Conservation (phyloP, 1,140 invertebrate species). For the Drosophila kepulauana region DNA sequence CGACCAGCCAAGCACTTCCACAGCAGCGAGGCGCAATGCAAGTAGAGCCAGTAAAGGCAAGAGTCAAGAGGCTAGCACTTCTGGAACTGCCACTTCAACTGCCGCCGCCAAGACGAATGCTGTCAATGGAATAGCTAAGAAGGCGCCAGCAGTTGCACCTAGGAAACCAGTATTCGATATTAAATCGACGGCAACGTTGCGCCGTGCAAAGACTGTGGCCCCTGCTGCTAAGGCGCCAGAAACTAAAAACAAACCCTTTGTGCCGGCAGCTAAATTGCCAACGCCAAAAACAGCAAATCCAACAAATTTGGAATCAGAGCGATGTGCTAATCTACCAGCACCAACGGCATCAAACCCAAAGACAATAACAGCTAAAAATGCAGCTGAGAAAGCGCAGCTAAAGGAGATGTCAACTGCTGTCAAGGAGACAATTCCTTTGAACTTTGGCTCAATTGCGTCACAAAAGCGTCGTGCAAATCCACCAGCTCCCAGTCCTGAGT, state of each 20-base stretch:
- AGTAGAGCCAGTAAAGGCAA: background rate
- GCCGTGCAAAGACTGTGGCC: no score
- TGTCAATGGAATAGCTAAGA: slow-evolving; percentile 4
- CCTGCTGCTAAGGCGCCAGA: no score
- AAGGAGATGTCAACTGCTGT: background rate
- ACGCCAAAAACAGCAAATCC: no score
- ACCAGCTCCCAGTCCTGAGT: background rate
- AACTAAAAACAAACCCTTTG: no score
- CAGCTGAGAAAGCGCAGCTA: no score
- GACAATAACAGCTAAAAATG: background rate
- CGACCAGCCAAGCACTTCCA: background rate
- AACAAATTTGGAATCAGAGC: background rate
- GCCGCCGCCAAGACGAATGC: background rate
- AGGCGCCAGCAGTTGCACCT: no score
- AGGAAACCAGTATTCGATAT: no score
- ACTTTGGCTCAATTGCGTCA: no score
- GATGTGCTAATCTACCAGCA: no score
- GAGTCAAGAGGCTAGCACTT: no score
- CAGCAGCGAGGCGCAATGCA: background rate
- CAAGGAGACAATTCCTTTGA: background rate
- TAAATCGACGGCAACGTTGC: no score
- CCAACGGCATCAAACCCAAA: background rate
- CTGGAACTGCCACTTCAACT: background rate
- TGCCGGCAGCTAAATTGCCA: background rate
- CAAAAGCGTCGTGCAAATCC: background rate